A percentile compares a stretch with the other conserved stretches of the same genome.
Conservation (phyloP, 2,113 vertebrate genomes). For the Psittacula cyanocephala region DNA sequence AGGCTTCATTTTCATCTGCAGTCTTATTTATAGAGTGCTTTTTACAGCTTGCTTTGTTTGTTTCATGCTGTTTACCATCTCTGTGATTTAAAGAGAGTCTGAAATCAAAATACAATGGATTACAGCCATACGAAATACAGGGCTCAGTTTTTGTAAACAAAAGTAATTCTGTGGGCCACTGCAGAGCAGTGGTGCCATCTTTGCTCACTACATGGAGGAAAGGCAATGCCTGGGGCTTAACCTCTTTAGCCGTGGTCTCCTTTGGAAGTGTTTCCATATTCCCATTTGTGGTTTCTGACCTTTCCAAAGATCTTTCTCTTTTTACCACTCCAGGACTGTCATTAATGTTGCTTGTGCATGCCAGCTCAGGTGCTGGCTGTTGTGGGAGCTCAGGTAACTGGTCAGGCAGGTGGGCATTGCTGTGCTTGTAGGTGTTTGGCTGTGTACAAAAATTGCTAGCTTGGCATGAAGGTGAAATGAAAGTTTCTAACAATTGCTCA, state of each 20-base stretch:
- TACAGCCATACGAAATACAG: constrained; percentile 91
- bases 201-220: constrained; percentile 85
- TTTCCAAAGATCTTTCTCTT: constrained; percentile 6
- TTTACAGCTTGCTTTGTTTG: constrained; percentile 39
- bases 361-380: not conserved
- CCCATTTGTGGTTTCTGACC: not conserved
- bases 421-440: constrained; percentile 41
- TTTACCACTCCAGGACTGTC: not conserved
- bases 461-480: constrained; percentile 28
- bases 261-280: not conserved
- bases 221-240: constrained; percentile 62
- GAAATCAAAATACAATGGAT: constrained; percentile 84
- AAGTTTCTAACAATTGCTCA: constrained; percentile 41
- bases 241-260: constrained; percentile 33
- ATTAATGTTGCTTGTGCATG: not conserved
- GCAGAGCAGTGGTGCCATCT: constrained; percentile 83
- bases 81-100: constrained; percentile 74
- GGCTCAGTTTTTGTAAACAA: constrained; percentile 91
- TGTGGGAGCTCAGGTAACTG: constrained; percentile 30
- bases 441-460: constrained; percentile 3
- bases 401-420: constrained; percentile 30
- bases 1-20: constrained; percentile 60
- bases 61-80: constrained; percentile 28
- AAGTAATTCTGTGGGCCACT: constrained; percentile 89
- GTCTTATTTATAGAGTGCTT: constrained; percentile 34